phyloP scores from a whole-genome alignment of 2,113 vertebrate species.

The Oncorhynchus kisutch region DNA sequence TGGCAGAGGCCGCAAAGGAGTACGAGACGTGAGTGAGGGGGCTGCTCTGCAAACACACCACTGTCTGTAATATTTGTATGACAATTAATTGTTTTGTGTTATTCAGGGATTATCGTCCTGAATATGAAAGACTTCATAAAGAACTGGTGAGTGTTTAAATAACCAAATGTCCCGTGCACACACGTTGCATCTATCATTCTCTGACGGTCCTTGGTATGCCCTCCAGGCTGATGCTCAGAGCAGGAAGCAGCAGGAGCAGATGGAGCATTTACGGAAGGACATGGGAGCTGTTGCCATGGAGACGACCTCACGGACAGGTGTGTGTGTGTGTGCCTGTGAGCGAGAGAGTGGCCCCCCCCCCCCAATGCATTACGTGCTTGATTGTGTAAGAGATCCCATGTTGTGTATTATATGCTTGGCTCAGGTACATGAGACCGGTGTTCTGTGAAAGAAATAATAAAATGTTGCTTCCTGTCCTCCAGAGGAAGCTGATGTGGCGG shows the following conservation, averaged over 20 bases:
- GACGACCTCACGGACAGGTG: conserved; percentile 63
- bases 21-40: conserved; percentile 84
- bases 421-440: not conserved
- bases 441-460: not conserved
- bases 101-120: conserved; percentile 90
- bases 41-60: not conserved
- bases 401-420: not conserved
- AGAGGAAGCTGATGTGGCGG: conserved; percentile 56
- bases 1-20: conserved; percentile 85
- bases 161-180: too few relatives aligned
- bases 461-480: conserved; percentile 27
- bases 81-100: conserved; percentile 1
- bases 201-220: not conserved
- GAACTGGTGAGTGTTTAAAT: conserved; percentile 78
- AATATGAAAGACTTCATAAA: conserved; percentile 86
- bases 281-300: conserved; percentile 81
- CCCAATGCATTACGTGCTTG: too few relatives aligned
- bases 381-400: not conserved
- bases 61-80: not conserved
- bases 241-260: conserved; percentile 82
- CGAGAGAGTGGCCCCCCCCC: too few relatives aligned
- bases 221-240: conserved; percentile 78
- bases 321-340: not conserved
- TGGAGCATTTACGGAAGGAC: conserved; percentile 84
- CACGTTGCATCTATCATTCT: too few relatives aligned